These are phyloP conservation scores for Cerceris ruficornis DNA, from an alignment of 2,888 invertebrate genomes.

Conservation along the genomic window DNA sequence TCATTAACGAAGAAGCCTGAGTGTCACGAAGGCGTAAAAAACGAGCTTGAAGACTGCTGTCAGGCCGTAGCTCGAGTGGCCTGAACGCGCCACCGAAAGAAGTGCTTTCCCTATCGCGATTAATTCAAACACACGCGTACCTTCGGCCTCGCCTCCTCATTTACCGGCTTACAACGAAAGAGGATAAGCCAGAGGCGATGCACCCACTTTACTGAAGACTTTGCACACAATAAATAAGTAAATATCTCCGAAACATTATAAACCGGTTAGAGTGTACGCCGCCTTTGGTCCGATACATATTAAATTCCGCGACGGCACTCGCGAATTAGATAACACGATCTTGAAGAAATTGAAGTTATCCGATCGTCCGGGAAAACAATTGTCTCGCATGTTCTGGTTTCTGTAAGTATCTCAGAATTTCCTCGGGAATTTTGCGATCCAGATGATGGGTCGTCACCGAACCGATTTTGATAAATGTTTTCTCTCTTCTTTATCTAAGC, in stretches of 20 bases:
- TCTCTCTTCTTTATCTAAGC: too few relatives aligned
- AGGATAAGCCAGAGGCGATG: constrained; percentile 16
- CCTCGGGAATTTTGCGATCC: too few relatives aligned
- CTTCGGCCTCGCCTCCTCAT: constrained; percentile 13
- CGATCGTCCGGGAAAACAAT: too few relatives aligned
- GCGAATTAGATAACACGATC: not conserved
- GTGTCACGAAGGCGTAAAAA: constrained; percentile 2
- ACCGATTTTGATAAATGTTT: too few relatives aligned
- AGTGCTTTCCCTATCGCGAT: constrained; percentile 31
- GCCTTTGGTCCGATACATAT: constrained; percentile 39
- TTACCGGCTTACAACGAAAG: constrained; percentile 11
- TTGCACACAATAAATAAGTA: constrained; percentile 45
- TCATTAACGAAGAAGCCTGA: not conserved
- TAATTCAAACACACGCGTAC: constrained; percentile 53
- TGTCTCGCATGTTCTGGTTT: too few relatives aligned
- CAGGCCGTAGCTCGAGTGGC: constrained; percentile 9
- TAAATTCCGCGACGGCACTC: constrained; percentile 3
- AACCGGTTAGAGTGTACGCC: constrained; percentile 28
- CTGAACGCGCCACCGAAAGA: constrained; percentile 20
- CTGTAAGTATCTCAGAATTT: too few relatives aligned
- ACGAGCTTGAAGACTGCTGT: not conserved
- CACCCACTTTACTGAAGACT: constrained; percentile 14
- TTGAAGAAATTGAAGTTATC: too few relatives aligned
- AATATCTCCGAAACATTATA: constrained; percentile 23
- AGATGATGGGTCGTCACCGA: too few relatives aligned